phyloP scores from a whole-genome alignment of 1,140 invertebrate genomes.

The Agrypnia vestita region DNA sequence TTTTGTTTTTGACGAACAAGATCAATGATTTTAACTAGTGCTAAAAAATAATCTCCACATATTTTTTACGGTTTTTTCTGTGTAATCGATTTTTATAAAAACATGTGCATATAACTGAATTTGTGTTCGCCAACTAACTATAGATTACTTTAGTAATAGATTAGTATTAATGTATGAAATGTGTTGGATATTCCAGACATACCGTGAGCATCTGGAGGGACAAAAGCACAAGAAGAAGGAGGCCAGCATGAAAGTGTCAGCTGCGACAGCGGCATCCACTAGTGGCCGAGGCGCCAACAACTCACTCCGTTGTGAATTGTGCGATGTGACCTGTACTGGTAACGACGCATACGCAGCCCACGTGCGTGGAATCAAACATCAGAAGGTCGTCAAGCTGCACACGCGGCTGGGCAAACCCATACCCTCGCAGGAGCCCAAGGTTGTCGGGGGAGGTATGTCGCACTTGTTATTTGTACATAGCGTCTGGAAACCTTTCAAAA shows the following conservation, averaged over 20 bases:
- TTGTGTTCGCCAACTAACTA: no score
- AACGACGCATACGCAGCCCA: conserved; percentile 98
- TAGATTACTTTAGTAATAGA: no score
- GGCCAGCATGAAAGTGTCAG: conserved; percentile 86
- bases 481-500: no score
- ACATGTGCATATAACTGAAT: no score
- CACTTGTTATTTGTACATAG: no score
- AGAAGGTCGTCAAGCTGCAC: conserved; percentile 97
- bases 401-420: conserved; percentile 98
- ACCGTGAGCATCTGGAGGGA: conserved; percentile 97
- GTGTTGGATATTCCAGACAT: conserved; percentile 78
- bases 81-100: no score
- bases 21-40: no score
- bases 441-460: conserved; percentile 74
- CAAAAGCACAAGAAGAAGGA: conserved; percentile 99
- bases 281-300: conserved; percentile 74
- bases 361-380: conserved; percentile 97
- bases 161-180: background rate
- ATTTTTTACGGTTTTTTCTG: no score
- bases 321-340: conserved; percentile 98
- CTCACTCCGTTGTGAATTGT: conserved; percentile 91
- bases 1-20: no score
- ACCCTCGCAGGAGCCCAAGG: conserved; percentile 94
- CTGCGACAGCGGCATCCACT: conserved; percentile 68
- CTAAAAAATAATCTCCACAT: no score